Base-by-base conservation (phyloP, 35 echinoderm and acorn worm genomes). In the Apostichopus japonicus region DNA sequence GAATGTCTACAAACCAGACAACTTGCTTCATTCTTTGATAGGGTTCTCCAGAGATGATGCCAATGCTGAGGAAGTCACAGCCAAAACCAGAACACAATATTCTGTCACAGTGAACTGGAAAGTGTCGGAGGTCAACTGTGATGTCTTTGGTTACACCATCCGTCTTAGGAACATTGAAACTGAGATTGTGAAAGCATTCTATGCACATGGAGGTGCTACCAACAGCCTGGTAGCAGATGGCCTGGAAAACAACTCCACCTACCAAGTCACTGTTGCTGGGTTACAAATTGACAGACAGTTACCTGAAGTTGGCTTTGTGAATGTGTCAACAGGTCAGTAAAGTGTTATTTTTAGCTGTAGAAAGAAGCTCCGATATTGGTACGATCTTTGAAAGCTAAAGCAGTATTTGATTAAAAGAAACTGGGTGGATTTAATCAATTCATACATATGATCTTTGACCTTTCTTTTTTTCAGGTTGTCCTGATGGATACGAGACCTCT, bases 41-140 rank as follows among this genome's bases (percentile, higher is more conserved):
- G n/a, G n/a, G n/a, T n/a, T n/a, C n/a, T n/a, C n/a, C n/a, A n/a
- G n/a, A n/a, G n/a, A 14, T n/a, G 94, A 98, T 72, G 92, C 94
- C 23, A 95, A 95, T 77, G 94, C 80, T 24, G 72, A 84, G 2
- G 84, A 95, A 10, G 91, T 98, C 2, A 56, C 15, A 15, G 96
- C 92, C 4, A 56, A 21, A 4, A 62, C 78, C 10, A 55, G 95
- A 17, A 92, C 86, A 24, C 52, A 52, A 54, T 67, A 81, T 23
- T 90, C 87, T 92, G 79, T 83, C 17, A 67, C 87, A 4, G 92
- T 98, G 56, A 58, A 58, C 56, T 96, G 95, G 95, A 78, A 90
- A 16, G 92, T 96, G 14, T 96, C 95, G 14, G 82, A 77, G 11
- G 91, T 84, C 55, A 93, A 86, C 53, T 98, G 96, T 92, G 96